These are phyloP conservation scores for Xenopus borealis DNA, from an alignment of 2,113 vertebrate genomes.

Conservation along the genomic window DNA sequence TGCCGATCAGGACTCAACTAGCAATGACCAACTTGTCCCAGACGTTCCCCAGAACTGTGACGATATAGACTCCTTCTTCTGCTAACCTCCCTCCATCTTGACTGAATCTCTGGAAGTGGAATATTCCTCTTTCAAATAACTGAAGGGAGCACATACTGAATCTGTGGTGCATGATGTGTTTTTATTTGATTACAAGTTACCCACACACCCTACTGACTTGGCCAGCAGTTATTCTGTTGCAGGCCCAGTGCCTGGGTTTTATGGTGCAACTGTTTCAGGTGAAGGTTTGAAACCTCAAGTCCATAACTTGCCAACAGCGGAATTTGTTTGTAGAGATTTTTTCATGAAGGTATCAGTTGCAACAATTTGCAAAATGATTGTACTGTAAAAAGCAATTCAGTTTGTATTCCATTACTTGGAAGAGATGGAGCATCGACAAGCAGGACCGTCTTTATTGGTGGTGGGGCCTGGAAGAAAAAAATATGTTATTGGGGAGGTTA, in stretches of 20 bases:
- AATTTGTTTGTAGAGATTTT: too few relatives aligned
- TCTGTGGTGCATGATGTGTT: background rate
- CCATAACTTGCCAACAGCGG: too few relatives aligned
- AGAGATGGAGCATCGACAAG: too few relatives aligned
- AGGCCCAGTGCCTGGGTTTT: conserved; percentile 51
- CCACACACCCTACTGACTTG: conserved; percentile 14
- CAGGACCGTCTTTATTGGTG: too few relatives aligned
- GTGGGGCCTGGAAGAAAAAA: too few relatives aligned
- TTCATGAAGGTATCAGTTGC: too few relatives aligned
- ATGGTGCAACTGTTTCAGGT: background rate
- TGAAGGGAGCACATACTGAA: background rate
- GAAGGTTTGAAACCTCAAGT: too few relatives aligned
- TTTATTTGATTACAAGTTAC: background rate
- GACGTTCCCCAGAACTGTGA: conserved; percentile 63
- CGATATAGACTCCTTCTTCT: conserved; percentile 67
- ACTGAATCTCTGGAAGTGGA: background rate
- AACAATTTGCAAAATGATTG: too few relatives aligned
- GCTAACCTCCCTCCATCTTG: conserved; percentile 47
- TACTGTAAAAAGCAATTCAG: too few relatives aligned
- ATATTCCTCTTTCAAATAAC: background rate
- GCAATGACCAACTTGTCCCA: conserved; percentile 70
- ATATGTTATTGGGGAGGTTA: too few relatives aligned
- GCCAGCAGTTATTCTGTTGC: conserved; percentile 51
- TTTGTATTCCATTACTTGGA: too few relatives aligned
- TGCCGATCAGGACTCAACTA: conserved; percentile 61